phyloP scores from a whole-genome alignment of 2,888 invertebrate species.

The Pollenia labialis region DNA sequence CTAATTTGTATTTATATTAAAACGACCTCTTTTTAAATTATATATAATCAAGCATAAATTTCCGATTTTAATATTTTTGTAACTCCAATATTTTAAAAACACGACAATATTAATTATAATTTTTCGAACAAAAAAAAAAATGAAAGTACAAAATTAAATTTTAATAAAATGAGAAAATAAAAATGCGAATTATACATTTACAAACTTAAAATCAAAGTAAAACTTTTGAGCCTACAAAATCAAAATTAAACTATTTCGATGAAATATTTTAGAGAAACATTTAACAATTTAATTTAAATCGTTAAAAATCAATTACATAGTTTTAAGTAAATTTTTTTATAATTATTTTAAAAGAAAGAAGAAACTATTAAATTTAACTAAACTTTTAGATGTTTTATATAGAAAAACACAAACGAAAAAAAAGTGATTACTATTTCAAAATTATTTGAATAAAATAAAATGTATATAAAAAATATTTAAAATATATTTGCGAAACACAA shows the following conservation, averaged over 20 bases:
- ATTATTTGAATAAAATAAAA: slow-evolving; percentile 35
- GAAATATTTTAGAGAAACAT: slow-evolving; percentile 67
- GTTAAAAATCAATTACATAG: slow-evolving; percentile 3
- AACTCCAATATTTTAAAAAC: neutral
- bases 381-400: slow-evolving; percentile 68
- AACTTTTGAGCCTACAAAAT: slow-evolving; percentile 45
- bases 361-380: slow-evolving; percentile 59
- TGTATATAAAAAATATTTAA: slow-evolving; percentile 17
- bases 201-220: slow-evolving; percentile 20
- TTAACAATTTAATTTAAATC: slow-evolving; percentile 33
- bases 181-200: slow-evolving; percentile 42
- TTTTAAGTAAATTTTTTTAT: slow-evolving; percentile 58
- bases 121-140: slow-evolving; percentile 57
- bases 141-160: slow-evolving; percentile 70
- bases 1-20: too few relatives aligned
- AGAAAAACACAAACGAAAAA: slow-evolving; percentile 1
- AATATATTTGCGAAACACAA: neutral
- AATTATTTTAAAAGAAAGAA: neutral
- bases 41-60: too few relatives aligned
- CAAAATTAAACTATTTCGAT: slow-evolving; percentile 65
- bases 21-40: too few relatives aligned
- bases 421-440: neutral
- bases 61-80: too few relatives aligned
- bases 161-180: slow-evolving; percentile 38
- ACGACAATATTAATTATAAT: slow-evolving; percentile 69